Conservation (phyloP, 53 echinoderm and acorn worm species). For the Mesocentrotus franciscanus region DNA sequence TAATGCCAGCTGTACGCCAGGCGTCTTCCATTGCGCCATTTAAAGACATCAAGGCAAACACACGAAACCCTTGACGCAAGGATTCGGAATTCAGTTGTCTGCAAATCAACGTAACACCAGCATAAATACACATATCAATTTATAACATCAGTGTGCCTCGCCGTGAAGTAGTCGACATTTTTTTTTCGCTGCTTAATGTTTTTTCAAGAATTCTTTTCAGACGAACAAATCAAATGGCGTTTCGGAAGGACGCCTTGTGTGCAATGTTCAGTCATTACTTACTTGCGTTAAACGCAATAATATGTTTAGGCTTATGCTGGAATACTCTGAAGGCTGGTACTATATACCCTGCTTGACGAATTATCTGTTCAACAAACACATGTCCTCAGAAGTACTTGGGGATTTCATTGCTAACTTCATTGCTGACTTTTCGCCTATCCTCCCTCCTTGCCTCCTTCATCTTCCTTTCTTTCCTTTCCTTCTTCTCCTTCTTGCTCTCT, state of each 20-base stretch:
- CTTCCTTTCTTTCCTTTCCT: background rate
- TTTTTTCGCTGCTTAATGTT: no score
- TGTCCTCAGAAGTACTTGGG: background rate
- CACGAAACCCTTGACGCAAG: no score
- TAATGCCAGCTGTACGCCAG: no score
- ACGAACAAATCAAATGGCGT: background rate
- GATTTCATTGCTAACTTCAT: constrained; percentile 30
- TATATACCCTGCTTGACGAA: background rate
- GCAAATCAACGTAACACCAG: no score
- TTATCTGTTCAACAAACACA: background rate
- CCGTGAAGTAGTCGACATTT: no score
- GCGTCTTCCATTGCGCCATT: no score
- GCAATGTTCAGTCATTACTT: background rate
- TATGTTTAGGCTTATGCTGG: background rate
- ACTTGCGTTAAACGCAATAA: background rate
- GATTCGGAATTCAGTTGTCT: no score
- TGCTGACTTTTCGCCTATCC: background rate
- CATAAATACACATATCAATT: no score
- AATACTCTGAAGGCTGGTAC: background rate
- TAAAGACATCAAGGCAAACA: no score
- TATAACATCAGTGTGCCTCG: no score
- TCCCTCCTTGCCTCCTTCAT: background rate
- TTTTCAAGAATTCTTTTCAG: no score
- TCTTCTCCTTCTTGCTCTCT: background rate
- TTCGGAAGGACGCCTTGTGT: background rate